These are phyloP conservation scores for Oscheius sp. DNA, from an alignment of 2,888 invertebrate species.

Conservation along the genomic window DNA sequence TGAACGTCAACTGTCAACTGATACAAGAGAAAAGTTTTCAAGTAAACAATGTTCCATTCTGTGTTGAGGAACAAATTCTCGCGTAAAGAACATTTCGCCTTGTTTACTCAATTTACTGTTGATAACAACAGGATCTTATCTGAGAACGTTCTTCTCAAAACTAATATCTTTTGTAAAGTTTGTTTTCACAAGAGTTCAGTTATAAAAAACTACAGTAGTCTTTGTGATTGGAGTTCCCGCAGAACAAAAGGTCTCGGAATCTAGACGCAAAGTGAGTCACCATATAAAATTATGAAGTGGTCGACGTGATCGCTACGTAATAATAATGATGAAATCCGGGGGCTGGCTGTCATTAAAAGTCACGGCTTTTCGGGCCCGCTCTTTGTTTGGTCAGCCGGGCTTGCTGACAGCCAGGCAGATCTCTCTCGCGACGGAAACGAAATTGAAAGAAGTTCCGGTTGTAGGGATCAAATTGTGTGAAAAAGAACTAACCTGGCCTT, in stretches of 20 bases:
- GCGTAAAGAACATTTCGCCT: too few relatives aligned
- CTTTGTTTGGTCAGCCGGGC: constrained; percentile 24
- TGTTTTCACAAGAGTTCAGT: background rate
- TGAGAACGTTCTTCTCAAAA: too few relatives aligned
- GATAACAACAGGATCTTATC: too few relatives aligned
- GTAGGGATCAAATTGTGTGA: background rate
- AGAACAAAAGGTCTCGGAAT: background rate
- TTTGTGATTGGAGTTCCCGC: background rate
- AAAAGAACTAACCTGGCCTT: constrained; percentile 53
- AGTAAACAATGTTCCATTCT: too few relatives aligned
- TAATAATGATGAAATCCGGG: background rate
- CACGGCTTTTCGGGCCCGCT: background rate
- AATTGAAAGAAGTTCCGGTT: constrained; percentile 4
- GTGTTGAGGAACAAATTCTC: too few relatives aligned
- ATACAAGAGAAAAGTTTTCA: too few relatives aligned
- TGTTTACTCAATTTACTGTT: too few relatives aligned
- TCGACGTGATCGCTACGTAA: too few relatives aligned
- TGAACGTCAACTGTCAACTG: too few relatives aligned
- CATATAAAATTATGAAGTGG: too few relatives aligned
- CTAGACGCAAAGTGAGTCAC: too few relatives aligned
- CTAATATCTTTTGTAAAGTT: too few relatives aligned
- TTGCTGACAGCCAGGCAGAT: constrained; percentile 12
- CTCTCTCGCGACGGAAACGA: constrained; percentile 1
- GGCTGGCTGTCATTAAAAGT: constrained; percentile 12
- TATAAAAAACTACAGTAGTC: background rate